Base-by-base conservation (phyloP, 2,797 vertebrate species). In the Scolopax bukidnonensis region DNA sequence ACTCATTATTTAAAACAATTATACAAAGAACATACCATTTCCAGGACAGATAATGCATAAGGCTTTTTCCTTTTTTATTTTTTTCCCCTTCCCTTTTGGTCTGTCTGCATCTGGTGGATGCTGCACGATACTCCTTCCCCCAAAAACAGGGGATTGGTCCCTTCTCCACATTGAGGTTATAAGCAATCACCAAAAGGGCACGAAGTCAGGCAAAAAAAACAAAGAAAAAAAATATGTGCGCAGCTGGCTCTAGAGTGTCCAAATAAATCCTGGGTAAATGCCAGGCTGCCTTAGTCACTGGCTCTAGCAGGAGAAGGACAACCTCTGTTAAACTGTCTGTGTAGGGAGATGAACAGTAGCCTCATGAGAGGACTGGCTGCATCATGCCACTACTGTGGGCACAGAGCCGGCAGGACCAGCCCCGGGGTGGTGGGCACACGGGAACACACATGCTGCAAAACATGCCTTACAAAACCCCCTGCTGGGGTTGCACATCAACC, bases 191-290 rank as follows among this genome's bases (percentile, higher is more conserved):
- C 83, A 65, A 87, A 92, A 95, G 71, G 82, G 74, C 87, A 85
- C 23, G 54, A 84, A 95, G 81, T 74, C 77, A 90, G 87, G 64
- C 60, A 28, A 54, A 84, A 73, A 73, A 91, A 91, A 69, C 9
- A 10, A 43, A 69, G 28, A 7, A 21, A 45, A 67, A 76, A 65
- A 10, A n/a, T 9, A 41, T 1, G 51, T 28, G 28, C 59, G 70
- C 96, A 95, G 69, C 95, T 93, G 93, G 74, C 77, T 96, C 30
- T 27, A 38, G 59, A 81, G 74, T 1, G 38, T 76, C 95, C 96
- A 95, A 86, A 91, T 88, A 93, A 94, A 88, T 23, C 83, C 89
- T 95, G 94, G 93, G 95, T 95, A 95, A 95, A 93, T 90, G 95
- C 91, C 96, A 96, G 73, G 87, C 87, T 91, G 91, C 82, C 50